Percentiles rank a stretch among this genome's conserved stretches.
Evolutionary conservation across 2,888 invertebrate genomes (phyloP).

Genomic region (Nemotelus pantherinus): DNA sequence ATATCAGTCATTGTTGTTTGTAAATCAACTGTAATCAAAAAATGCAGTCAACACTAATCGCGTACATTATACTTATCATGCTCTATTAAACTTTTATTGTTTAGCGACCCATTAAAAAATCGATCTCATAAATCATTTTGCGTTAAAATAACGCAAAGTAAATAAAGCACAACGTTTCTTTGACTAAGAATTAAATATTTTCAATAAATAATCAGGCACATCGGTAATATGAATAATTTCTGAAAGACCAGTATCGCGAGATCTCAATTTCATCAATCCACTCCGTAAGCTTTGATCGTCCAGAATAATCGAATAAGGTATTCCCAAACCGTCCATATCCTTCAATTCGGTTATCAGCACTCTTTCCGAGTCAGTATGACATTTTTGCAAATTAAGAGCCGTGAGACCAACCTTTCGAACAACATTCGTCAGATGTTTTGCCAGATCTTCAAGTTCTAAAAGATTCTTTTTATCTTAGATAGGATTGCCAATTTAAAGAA

Average conservation of each 20-base stretch:
- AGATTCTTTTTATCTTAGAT: slow-evolving; percentile 55
- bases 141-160: no score
- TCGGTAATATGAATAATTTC: slow-evolving; percentile 77
- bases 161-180: not conserved
- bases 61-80: no score
- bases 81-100: no score
- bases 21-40: no score
- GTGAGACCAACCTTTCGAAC: slow-evolving; percentile 65
- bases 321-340: slow-evolving; percentile 71
- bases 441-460: slow-evolving; percentile 68
- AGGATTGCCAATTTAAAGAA: slow-evolving; percentile 10
- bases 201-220: slow-evolving; percentile 70
- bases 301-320: slow-evolving; percentile 79
- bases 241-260: slow-evolving; percentile 74
- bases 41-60: no score
- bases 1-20: no score
- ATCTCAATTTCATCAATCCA: slow-evolving; percentile 75
- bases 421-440: slow-evolving; percentile 68
- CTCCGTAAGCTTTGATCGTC: slow-evolving; percentile 73
- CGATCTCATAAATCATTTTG: no score
- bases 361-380: slow-evolving; percentile 50
- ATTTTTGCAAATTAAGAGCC: slow-evolving; percentile 61
- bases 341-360: slow-evolving; percentile 61
- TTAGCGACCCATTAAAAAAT: no score
- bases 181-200: slow-evolving; percentile 63